Conservation (phyloP, 1,140 invertebrate species). For the Piezodorus guildinii region DNA sequence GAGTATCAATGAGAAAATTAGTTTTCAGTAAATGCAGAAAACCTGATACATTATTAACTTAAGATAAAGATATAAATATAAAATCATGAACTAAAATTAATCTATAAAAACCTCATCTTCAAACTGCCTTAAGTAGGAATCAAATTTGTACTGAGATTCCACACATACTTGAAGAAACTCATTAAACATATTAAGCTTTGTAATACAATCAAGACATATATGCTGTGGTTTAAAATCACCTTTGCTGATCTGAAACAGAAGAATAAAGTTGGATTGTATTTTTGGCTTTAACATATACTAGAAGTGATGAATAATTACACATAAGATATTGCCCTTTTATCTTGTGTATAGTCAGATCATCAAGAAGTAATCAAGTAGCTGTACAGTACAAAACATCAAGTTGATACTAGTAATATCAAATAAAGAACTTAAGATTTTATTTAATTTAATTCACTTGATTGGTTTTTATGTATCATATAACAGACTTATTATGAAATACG, state of each 20-base stretch:
- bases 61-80: too few species aligned
- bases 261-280: too few species aligned
- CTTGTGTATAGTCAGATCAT: too few species aligned
- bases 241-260: constrained; percentile 25
- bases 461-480: background rate
- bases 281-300: too few species aligned
- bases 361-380: too few species aligned
- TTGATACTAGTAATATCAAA: background rate
- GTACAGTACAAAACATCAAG: too few species aligned
- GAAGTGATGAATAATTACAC: too few species aligned
- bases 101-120: background rate
- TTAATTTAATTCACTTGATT: too few species aligned
- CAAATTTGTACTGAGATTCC: constrained; percentile 28
- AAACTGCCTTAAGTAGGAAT: constrained; percentile 18
- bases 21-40: background rate
- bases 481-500: too few species aligned
- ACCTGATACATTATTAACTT: background rate
- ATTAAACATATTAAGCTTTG: constrained; percentile 28
- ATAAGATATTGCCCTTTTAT: too few species aligned
- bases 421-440: background rate
- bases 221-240: constrained; percentile 29
- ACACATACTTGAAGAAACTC: constrained; percentile 27
- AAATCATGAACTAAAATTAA: too few species aligned
- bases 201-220: constrained; percentile 27
- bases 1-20: too few species aligned